Percentiles rank a stretch among this genome's conserved stretches.
These are phyloP conservation scores for Epiblema foenella DNA, from an alignment of 2,888 invertebrate genomes.

Conservation along the genomic window DNA sequence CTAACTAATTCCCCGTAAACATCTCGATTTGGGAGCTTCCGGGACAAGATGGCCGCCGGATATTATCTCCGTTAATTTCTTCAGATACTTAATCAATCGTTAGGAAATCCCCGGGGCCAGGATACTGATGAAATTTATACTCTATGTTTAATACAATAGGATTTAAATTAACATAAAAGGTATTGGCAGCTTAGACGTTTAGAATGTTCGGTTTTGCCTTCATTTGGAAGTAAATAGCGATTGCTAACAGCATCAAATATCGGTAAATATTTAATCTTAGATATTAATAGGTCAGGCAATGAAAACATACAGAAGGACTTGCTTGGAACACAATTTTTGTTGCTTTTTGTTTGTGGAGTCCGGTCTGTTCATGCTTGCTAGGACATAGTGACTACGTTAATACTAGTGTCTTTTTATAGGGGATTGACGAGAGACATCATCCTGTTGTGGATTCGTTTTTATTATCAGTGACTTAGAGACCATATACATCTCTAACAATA, in stretches of 20 bases:
- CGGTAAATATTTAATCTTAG: neutral
- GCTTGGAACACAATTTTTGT: too few relatives aligned
- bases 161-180: neutral
- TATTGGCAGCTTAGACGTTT: neutral
- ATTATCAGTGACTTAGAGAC: too few relatives aligned
- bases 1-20: slow-evolving; percentile 8
- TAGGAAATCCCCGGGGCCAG: neutral
- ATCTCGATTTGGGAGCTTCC: neutral
- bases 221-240: neutral
- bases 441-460: too few relatives aligned
- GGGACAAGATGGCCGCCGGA: slow-evolving; percentile 29
- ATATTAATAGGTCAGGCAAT: too few relatives aligned
- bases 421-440: too few relatives aligned
- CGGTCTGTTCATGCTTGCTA: too few relatives aligned
- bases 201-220: neutral
- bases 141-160: neutral
- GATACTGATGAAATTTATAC: neutral
- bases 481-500: too few relatives aligned
- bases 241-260: neutral
- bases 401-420: too few relatives aligned
- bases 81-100: slow-evolving; percentile 20
- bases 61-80: slow-evolving; percentile 20
- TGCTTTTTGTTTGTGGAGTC: too few relatives aligned
- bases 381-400: too few relatives aligned
- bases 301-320: too few relatives aligned